Conservation (phyloP, 2,797 vertebrate genomes). For the Sebastiscus tertius region DNA sequence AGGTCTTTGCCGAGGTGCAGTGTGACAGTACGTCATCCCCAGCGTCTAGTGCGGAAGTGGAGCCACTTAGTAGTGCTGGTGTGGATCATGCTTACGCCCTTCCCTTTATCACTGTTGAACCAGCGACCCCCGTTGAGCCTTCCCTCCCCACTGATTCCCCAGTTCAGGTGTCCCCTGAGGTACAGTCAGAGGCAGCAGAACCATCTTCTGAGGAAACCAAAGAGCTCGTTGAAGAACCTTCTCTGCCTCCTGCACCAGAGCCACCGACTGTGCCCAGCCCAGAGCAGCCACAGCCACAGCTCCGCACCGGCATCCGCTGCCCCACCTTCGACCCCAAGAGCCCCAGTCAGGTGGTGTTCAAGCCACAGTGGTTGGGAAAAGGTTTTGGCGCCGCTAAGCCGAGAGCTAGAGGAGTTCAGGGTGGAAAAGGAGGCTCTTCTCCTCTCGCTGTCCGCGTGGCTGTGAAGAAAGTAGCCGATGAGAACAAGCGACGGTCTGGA, state of each 20-base stretch:
- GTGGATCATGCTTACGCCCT: conserved; percentile 61
- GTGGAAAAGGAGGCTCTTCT: conserved; percentile 66
- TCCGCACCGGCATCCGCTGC: conserved; percentile 58
- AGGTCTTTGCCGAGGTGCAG: conserved; percentile 69
- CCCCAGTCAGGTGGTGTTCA: conserved; percentile 85
- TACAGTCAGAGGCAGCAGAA: conserved; percentile 18
- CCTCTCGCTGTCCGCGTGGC: conserved; percentile 72
- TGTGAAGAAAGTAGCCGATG: conserved; percentile 67
- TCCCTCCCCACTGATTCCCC: not conserved
- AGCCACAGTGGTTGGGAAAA: conserved; percentile 85
- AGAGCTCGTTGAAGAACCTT: not conserved
- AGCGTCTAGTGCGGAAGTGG: not conserved
- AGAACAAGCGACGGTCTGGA: conserved; percentile 74
- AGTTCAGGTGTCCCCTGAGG: not conserved
- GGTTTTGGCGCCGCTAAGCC: conserved; percentile 78
- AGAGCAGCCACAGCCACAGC: conserved; percentile 39
- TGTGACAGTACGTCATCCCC: conserved; percentile 34
- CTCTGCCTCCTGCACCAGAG: not conserved
- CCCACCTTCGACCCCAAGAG: conserved; percentile 80
- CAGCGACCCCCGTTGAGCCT: conserved; percentile 21
- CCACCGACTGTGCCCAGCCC: not conserved
- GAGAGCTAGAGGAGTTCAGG: conserved; percentile 71
- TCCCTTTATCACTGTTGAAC: conserved; percentile 34
- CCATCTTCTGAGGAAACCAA: conserved; percentile 11
- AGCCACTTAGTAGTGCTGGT: not conserved